Percentiles rank a stretch among this genome's conserved stretches.
Conservation (phyloP, 2,113 vertebrate genomes). For the Riparia riparia region DNA sequence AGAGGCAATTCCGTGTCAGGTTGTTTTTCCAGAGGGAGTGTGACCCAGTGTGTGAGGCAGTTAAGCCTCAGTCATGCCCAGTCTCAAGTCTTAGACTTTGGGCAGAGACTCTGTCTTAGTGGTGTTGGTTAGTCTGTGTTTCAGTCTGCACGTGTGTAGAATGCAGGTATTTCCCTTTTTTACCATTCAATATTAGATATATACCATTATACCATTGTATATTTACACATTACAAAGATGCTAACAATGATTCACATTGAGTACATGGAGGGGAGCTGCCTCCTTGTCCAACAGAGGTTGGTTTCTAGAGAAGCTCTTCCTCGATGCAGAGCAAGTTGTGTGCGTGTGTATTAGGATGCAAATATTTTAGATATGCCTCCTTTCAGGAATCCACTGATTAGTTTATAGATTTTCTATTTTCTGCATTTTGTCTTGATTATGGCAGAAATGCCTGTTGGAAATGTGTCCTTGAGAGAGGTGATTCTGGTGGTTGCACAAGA, state of each 20-base stretch:
- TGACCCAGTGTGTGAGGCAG: not conserved
- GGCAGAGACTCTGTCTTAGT: not conserved
- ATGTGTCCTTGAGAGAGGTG: not conserved
- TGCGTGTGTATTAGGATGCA: not conserved
- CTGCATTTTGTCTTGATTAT: not conserved
- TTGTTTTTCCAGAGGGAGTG: not conserved
- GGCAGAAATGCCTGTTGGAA: not conserved
- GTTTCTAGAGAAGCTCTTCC: not conserved
- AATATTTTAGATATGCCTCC: not conserved
- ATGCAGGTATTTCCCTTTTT: not conserved
- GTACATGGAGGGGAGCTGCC: fast-evolving
- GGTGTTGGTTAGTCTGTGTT: not conserved
- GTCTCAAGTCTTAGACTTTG: not conserved
- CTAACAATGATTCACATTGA: not conserved
- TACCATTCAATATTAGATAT: too few relatives aligned
- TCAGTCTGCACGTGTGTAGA: not conserved
- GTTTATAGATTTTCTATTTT: not conserved
- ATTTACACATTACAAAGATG: not conserved
- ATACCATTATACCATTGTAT: not conserved
- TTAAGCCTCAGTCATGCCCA: not conserved
- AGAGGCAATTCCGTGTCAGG: fast-evolving
- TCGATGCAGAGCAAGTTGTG: not conserved
- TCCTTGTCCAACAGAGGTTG: not conserved
- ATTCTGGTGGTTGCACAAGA: not conserved
- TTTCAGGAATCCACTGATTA: not conserved